phyloP scores from a whole-genome alignment of 2,797 vertebrate species.

The Threskiornis aethiopicus region DNA sequence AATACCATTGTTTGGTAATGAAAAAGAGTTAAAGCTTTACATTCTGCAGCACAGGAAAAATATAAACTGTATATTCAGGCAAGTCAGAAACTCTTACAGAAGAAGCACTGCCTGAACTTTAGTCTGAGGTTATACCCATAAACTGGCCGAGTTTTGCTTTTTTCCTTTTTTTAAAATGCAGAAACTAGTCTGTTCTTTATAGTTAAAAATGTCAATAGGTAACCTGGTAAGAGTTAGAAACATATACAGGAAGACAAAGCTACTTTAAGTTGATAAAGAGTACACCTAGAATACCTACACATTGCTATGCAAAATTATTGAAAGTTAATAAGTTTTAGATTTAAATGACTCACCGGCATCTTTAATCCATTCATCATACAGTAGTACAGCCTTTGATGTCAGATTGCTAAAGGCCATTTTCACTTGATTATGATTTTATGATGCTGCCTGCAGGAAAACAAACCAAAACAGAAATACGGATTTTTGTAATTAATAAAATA shows the following conservation, averaged over 20 bases:
- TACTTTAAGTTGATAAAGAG: too few relatives aligned
- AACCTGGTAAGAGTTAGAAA: background rate
- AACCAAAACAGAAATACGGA: background rate
- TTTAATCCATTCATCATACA: conserved; percentile 90
- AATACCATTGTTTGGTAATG: background rate
- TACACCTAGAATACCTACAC: background rate
- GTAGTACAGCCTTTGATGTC: conserved; percentile 81
- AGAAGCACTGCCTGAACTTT: background rate
- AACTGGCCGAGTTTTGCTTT: background rate
- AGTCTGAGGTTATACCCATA: background rate
- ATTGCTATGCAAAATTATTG: background rate
- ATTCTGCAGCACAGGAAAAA: background rate
- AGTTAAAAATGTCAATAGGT: background rate
- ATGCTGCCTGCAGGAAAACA: conserved; percentile 11
- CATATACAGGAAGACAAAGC: background rate
- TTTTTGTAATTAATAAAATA: background rate
- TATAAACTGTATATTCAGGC: background rate
- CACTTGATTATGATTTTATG: conserved; percentile 27
- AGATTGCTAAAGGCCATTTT: conserved; percentile 88
- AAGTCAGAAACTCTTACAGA: background rate
- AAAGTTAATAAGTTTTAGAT: background rate
- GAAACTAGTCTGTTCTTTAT: background rate
- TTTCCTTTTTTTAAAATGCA: background rate
- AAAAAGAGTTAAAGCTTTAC: background rate
- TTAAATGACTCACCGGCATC: conserved; percentile 84